Percentiles rank a stretch among this genome's conserved stretches.
Conservation (phyloP, 2,113 vertebrate species). For the Tragelaphus imberbis region DNA sequence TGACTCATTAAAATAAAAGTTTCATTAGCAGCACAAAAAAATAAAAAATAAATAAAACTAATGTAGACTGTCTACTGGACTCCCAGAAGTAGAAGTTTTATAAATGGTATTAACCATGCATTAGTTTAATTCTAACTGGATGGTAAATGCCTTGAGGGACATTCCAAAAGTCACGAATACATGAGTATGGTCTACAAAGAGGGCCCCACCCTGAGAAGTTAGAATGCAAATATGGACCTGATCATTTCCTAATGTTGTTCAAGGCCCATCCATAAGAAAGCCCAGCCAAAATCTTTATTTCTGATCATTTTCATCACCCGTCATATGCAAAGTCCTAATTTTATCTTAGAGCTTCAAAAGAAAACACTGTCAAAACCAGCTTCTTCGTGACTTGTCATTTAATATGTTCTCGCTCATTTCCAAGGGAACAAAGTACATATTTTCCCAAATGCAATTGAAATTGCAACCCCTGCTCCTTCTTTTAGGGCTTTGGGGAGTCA, state of each 20-base stretch:
- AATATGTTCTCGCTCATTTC: not conserved
- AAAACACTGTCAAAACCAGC: not conserved
- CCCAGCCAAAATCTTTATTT: not conserved
- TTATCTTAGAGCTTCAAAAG: slow-evolving; percentile 37
- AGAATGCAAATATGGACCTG: not conserved
- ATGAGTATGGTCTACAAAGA: not conserved
- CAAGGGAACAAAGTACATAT: slow-evolving; percentile 10
- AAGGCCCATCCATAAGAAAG: not conserved
- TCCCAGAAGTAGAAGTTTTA: not conserved
- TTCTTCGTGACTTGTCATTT: slow-evolving; percentile 5
- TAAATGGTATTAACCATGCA: not conserved
- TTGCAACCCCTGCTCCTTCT: slow-evolving; percentile 8
- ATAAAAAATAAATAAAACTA: not conserved
- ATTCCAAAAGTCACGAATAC: not conserved
- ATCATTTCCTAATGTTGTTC: slow-evolving; percentile 16
- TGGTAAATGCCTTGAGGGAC: not conserved
- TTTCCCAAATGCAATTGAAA: slow-evolving; percentile 28
- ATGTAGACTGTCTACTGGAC: not conserved
- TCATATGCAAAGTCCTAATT: not conserved
- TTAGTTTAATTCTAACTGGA: not conserved
- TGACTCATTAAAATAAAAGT: slow-evolving; percentile 77
- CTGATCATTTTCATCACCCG: slow-evolving; percentile 6
- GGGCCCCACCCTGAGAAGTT: not conserved
- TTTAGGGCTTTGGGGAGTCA: not conserved
- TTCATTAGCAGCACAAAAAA: not conserved